Evolutionary conservation across 2,113 vertebrate species (phyloP), one percentile per base, ranked within the genome.

Genomic region (Pipa parva): DNA sequence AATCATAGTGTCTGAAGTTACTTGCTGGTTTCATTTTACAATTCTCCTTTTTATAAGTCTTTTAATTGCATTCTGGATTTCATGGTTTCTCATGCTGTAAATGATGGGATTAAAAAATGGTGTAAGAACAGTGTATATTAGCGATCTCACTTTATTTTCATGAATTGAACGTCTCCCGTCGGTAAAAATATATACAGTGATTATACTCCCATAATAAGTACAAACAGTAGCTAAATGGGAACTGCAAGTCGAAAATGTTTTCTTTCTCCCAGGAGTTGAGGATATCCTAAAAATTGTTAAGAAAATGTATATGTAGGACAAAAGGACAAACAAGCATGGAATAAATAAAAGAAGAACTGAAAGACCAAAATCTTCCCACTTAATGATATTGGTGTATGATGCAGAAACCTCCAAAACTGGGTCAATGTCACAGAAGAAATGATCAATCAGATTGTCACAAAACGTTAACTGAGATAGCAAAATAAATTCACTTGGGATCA

Each of bases 31-130:
- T n/a, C n/a, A n/a, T n/a, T n/a, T n/a, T n/a, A n/a, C n/a, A n/a
- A n/a, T n/a, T n/a, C n/a, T n/a, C n/a, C 37, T 39, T 52, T 8
- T 37, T 26, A 24, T 28, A 52, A 63, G 24, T 17, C 22, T 4
- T 2, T 52, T 21, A 3, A 20, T 13, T 5, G 51, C 33, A 13
- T 13, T 56, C 5, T 29, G 39, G 18, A 36, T 18, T 5, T 42
- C 73, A 13, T 7, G 27, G 22, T 45, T 56, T 20, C 59, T 76
- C 56, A 55, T 72, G 52, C 58, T 71, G 28, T 49, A 56, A 4
- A 70, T n/a, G 12, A 51, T 20, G 62, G 28, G 64, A 59, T 62
- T 72, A 10, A 56, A 25, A 22, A 56, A 31, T 6, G 37, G 37
- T 2, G 51, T 56, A 1, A 62, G 7, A 1, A 36, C 26, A 2